Evolutionary conservation across 2,888 invertebrate species (phyloP), one percentile per base, ranked within the genome.

Genomic region (Ophonus ardosiacus): DNA sequence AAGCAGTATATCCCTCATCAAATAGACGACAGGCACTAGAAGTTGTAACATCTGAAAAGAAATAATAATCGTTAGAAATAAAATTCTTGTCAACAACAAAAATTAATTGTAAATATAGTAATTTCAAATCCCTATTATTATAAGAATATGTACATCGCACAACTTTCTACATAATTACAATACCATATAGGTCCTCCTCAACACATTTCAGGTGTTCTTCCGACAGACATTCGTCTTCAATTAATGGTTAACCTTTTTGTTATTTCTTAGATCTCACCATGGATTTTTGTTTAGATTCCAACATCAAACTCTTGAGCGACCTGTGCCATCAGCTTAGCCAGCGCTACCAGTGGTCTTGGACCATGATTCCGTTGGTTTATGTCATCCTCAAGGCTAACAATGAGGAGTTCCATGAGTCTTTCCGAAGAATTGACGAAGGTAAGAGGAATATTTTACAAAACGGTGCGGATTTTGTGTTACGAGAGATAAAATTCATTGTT

Each of bases 351-450:
- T 89, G 91, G 86, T 90, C 92, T 8, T 91, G 91, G 90, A 90
- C 90, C 84, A 90, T 91, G 90, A 88, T 92, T 82, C 90, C 92
- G 13, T 88, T 92, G 86, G 91, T 93, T 88, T 91, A 92, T 87
- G 91, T 92, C 18, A 92, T 92, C 76, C 88, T 93, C 10, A 92
- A 92, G 87, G 90, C 91, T 85, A 90, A 91, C 84, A 91, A 91
- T 83, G 91, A 90, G 61, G 91, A 93, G 87, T 90, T 91, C 43
- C 91, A 92, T 81, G 91, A 92, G 86, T 92, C 92, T 18, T 90
- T 90, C 86, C 90, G 90, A 85, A 90, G 91, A 86, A 92, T 93
- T 87, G 89, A 90, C 18, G 91, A 92, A 91, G 92, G 93, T 93
- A 80, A 40, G 51, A 43, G 3, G 18, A 18, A 13, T 0, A 3